phyloP scores from a whole-genome alignment of 2,888 invertebrate species.

The Lysandra coridon region DNA sequence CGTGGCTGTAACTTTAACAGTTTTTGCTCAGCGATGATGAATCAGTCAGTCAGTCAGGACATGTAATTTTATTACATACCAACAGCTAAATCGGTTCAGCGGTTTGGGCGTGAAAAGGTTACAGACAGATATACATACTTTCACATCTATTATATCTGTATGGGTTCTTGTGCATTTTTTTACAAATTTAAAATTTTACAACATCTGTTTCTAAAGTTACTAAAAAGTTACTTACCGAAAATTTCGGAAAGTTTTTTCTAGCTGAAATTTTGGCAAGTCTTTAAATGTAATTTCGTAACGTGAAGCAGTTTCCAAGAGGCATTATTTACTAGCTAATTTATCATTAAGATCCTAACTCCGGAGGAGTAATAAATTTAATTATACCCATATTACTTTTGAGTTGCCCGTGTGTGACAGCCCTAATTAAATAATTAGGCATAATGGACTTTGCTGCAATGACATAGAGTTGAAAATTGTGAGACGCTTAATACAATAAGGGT shows the following conservation, averaged over 20 bases:
- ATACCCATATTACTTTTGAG: slow-evolving; percentile 4
- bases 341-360: slow-evolving; percentile 1
- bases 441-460: neutral
- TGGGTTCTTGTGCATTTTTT: too few relatives aligned
- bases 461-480: neutral
- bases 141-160: too few relatives aligned
- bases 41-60: too few relatives aligned
- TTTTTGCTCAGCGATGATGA: too few relatives aligned
- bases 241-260: neutral
- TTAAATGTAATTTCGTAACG: neutral
- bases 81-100: too few relatives aligned
- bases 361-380: slow-evolving; percentile 15
- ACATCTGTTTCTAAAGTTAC: too few relatives aligned
- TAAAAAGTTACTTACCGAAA: neutral
- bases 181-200: too few relatives aligned
- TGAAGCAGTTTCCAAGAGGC: neutral
- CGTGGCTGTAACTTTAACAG: too few relatives aligned
- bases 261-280: neutral
- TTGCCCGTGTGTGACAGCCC: neutral
- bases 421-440: neutral
- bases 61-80: too few relatives aligned
- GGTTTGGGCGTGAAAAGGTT: too few relatives aligned
- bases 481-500: neutral
- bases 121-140: too few relatives aligned
- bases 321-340: slow-evolving; percentile 1